phyloP scores from a whole-genome alignment of 2,797 vertebrate genomes.

The Tapera naevia region DNA sequence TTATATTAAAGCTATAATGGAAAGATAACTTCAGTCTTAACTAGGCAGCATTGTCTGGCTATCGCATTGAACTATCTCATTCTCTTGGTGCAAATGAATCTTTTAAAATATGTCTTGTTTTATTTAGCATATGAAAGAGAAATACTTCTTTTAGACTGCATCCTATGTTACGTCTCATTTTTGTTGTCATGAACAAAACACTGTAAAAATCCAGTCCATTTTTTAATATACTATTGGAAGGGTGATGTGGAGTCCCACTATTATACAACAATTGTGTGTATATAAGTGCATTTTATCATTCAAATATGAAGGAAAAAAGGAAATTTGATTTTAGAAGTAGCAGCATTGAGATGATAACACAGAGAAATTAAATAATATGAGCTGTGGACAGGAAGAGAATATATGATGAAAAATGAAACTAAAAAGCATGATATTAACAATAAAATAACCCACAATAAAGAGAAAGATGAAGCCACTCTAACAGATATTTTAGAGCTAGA shows the following conservation, averaged over 20 bases:
- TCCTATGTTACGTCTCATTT: not conserved
- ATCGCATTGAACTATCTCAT: not conserved
- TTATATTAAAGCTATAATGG: conserved; percentile 6
- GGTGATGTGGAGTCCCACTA: not conserved
- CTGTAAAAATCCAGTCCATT: not conserved
- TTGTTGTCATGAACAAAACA: not conserved
- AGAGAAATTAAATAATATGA: not conserved
- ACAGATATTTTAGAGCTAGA: not conserved
- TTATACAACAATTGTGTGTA: not conserved
- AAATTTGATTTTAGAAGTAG: conserved; percentile 36
- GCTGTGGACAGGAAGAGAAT: not conserved
- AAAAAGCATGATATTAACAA: not conserved
- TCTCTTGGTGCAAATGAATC: not conserved
- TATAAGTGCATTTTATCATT: not conserved
- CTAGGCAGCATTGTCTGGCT: not conserved
- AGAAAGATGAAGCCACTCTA: not conserved
- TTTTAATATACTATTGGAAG: not conserved
- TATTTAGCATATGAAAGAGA: conserved; percentile 11
- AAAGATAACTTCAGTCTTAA: conserved; percentile 42
- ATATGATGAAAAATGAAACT: not conserved
- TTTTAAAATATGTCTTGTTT: not conserved
- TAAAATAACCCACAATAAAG: not conserved
- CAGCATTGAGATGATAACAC: not conserved
- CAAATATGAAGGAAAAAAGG: conserved; percentile 5
- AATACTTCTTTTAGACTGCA: not conserved